Evolutionary conservation across 2,113 vertebrate species (phyloP).

Genomic region (Gymnorhina tibicen): DNA sequence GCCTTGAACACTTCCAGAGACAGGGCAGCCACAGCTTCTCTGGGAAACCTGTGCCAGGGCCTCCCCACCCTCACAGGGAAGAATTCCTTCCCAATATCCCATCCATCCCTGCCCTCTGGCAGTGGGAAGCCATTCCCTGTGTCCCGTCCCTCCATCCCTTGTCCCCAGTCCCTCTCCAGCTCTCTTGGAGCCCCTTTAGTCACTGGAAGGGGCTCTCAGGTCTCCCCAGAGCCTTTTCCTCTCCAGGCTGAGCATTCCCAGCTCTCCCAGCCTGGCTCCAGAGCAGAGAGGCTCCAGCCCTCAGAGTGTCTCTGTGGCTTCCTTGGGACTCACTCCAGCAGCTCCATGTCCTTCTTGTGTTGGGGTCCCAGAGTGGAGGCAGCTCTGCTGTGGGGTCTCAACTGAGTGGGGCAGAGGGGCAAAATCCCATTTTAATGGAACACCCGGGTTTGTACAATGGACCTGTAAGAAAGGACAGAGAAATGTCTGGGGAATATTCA

Average conservation of each 20-base stretch:
- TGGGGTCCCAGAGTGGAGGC: neutral
- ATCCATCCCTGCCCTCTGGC: neutral
- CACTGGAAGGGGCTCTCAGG: neutral
- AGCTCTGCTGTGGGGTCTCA: neutral
- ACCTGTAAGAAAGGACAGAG: neutral
- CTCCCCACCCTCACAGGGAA: neutral
- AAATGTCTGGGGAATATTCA: neutral
- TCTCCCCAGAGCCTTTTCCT: neutral
- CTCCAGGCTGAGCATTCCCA: neutral
- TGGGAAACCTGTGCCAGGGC: neutral
- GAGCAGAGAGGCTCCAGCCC: neutral
- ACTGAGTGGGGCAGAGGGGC: accelerated
- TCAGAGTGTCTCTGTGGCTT: neutral
- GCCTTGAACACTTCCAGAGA: neutral
- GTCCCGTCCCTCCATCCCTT: neutral
- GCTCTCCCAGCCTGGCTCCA: neutral
- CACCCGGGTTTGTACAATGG: neutral
- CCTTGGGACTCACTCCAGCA: neutral
- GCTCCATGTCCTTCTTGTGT: neutral
- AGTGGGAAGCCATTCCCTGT: neutral
- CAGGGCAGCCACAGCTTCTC: neutral
- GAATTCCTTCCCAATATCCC: neutral
- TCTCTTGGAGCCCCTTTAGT: neutral
- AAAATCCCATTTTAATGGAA: neutral
- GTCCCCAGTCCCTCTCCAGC: neutral